Conservation (phyloP, 2,113 vertebrate species). For the Oreochromis aureus region DNA sequence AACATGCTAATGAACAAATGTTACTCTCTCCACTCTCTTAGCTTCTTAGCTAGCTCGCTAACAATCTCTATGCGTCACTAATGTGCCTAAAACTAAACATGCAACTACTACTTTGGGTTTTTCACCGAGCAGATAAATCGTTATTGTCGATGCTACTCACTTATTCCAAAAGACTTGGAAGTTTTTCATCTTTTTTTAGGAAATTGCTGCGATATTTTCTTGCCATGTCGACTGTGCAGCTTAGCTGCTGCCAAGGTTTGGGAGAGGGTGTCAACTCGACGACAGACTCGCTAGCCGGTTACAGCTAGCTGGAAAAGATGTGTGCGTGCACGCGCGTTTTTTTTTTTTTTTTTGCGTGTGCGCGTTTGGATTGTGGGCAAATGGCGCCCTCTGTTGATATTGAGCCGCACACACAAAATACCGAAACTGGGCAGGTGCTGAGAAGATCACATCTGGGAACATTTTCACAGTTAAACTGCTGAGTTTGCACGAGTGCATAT, state of each 20-base stretch:
- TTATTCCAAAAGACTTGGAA: slow-evolving; percentile 70
- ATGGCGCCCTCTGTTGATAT: slow-evolving; percentile 29
- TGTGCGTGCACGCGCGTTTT: not conserved
- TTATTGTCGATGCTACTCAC: slow-evolving; percentile 44
- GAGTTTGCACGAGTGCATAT: not conserved
- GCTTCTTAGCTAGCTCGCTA: slow-evolving; percentile 23
- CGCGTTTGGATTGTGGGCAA: not conserved
- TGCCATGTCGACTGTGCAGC: slow-evolving; percentile 74
- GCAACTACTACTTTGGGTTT: not conserved
- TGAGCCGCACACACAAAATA: not conserved
- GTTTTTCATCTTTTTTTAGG: slow-evolving; percentile 69
- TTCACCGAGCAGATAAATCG: accelerated
- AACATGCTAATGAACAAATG: slow-evolving; percentile 31
- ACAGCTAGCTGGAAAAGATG: slow-evolving; percentile 55
- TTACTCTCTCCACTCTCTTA: slow-evolving; percentile 22
- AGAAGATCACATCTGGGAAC: slow-evolving; percentile 11
- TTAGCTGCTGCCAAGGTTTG: slow-evolving; percentile 67
- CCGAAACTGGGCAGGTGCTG: not conserved
- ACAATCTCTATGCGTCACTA: slow-evolving; percentile 42
- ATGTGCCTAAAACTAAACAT: not conserved
- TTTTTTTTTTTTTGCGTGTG: not conserved
- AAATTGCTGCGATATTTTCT: slow-evolving; percentile 66
- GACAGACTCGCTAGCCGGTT: slow-evolving; percentile 60
- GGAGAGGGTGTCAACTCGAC: slow-evolving; percentile 67
- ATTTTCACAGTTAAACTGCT: not conserved